These are phyloP conservation scores for Penaeus monodon DNA, from an alignment of 2,888 invertebrate species.

Conservation along the genomic window DNA sequence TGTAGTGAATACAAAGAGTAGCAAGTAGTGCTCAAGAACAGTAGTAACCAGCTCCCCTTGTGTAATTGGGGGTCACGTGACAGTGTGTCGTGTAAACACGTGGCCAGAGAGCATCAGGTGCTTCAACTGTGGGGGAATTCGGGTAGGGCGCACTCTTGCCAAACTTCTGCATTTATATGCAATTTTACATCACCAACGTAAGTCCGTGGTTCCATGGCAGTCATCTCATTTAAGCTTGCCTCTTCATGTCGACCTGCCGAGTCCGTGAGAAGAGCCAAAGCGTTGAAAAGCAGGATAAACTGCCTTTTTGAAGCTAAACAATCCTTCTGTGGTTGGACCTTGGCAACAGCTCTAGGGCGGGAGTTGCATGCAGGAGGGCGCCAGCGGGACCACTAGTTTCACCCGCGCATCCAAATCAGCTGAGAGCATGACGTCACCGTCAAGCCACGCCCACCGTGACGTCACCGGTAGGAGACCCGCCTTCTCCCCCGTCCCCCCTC, in stretches of 20 bases:
- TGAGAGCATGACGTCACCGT: conserved; percentile 25
- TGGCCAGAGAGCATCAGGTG: conserved; percentile 32
- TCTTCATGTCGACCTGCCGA: too few relatives aligned
- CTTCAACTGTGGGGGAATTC: conserved; percentile 19
- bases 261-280: too few relatives aligned
- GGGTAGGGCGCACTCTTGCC: conserved; percentile 28
- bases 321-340: neutral
- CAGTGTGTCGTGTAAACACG: conserved; percentile 27
- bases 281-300: neutral
- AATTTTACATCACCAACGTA: too few relatives aligned
- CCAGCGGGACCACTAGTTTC: conserved; percentile 14
- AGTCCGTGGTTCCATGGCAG: too few relatives aligned
- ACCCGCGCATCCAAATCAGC: conserved; percentile 31
- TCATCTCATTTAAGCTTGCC: too few relatives aligned
- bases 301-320: neutral
- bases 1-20: too few relatives aligned
- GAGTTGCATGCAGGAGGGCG: conserved; percentile 7
- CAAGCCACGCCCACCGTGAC: conserved; percentile 25
- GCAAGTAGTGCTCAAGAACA: too few relatives aligned
- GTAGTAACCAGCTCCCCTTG: neutral
- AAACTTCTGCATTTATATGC: conserved; percentile 5
- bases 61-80: conserved; percentile 20
- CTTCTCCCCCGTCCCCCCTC: conserved; percentile 6
- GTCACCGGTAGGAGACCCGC: conserved; percentile 13
- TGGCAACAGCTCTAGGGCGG: conserved; percentile 17